phyloP scores from a whole-genome alignment of 37 sponge, comb jelly and placozoan genomes.

The Lycopodina hypogea region DNA sequence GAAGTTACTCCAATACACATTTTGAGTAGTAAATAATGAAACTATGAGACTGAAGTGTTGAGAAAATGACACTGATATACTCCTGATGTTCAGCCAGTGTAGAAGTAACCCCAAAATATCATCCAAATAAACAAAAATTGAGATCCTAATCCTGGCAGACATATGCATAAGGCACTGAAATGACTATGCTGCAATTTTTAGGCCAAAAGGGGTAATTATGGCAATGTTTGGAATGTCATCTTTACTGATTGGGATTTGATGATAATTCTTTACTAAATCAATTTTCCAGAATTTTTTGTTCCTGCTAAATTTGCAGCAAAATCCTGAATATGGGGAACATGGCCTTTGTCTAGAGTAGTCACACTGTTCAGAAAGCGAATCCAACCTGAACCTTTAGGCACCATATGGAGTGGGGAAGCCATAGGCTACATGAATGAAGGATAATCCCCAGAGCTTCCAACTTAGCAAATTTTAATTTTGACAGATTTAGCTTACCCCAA shows the following conservation, averaged over 20 bases:
- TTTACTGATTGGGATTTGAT: slow-evolving; percentile 53
- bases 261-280: slow-evolving; percentile 48
- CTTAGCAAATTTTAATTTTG: too few relatives aligned
- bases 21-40: slow-evolving; percentile 24
- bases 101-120: slow-evolving; percentile 46
- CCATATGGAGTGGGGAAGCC: slow-evolving; percentile 74
- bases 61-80: slow-evolving; percentile 22
- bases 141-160: slow-evolving; percentile 51
- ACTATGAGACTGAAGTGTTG: slow-evolving; percentile 14
- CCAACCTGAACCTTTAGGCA: slow-evolving; percentile 61
- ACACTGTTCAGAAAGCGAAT: slow-evolving; percentile 56
- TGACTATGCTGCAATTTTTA: slow-evolving; percentile 49
- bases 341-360: slow-evolving; percentile 56
- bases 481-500: too few relatives aligned
- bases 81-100: slow-evolving; percentile 43
- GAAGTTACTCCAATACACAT: slow-evolving; percentile 15
- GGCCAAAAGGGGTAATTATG: slow-evolving; percentile 60
- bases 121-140: slow-evolving; percentile 31
- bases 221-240: slow-evolving; percentile 63
- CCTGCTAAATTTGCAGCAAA: slow-evolving; percentile 58
- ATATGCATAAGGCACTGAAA: slow-evolving; percentile 60
- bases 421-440: too few relatives aligned
- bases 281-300: slow-evolving; percentile 52
- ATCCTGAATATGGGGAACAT: slow-evolving; percentile 70
- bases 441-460: too few relatives aligned